These are phyloP conservation scores for Rhynchomys soricoides DNA, from an alignment of 2,113 vertebrate species.

Conservation along the genomic window DNA sequence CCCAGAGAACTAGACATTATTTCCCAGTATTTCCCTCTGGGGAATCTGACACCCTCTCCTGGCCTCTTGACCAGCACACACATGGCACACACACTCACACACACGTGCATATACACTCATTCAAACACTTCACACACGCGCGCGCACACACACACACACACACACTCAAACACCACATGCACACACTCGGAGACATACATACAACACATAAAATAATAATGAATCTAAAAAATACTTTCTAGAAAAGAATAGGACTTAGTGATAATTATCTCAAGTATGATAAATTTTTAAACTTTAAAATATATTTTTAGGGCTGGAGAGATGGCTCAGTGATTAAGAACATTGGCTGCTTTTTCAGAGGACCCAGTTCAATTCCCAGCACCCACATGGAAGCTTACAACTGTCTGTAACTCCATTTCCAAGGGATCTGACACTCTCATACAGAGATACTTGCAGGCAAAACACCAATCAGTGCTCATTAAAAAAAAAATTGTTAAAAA, in stretches of 20 bases:
- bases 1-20: background rate
- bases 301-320: background rate
- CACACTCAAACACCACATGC: background rate
- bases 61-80: background rate
- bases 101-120: background rate
- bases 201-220: background rate
- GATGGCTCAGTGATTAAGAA: too few species aligned
- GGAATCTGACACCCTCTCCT: background rate
- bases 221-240: background rate
- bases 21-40: background rate
- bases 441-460: too few species aligned
- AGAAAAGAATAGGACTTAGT: background rate
- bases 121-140: background rate
- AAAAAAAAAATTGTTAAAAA: background rate
- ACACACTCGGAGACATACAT: background rate
- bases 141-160: background rate
- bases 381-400: too few species aligned
- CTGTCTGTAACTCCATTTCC: too few species aligned
- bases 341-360: too few species aligned
- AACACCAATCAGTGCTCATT: too few species aligned
- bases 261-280: conserved; percentile 3
- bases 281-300: background rate
- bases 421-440: too few species aligned
- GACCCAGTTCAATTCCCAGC: too few species aligned
- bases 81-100: background rate